phyloP scores from a whole-genome alignment of 2,113 vertebrate species.

The Cryptoleucopteryx plumbea region DNA sequence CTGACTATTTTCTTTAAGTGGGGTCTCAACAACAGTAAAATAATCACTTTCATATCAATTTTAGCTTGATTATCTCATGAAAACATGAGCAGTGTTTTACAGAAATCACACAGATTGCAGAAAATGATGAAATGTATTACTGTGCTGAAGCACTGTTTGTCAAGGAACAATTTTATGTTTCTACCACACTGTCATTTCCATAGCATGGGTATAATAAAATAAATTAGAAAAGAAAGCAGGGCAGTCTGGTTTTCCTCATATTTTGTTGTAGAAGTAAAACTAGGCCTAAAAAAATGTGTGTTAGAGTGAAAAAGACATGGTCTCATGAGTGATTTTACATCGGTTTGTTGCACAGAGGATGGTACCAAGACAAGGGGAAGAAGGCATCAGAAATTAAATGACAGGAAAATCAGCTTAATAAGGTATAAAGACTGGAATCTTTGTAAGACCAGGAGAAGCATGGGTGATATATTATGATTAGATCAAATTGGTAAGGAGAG shows the following conservation, averaged over 20 bases:
- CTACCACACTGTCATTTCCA: not conserved
- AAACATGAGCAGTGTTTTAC: not conserved
- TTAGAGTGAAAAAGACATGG: not conserved
- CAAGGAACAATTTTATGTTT: not conserved
- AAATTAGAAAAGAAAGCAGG: not conserved
- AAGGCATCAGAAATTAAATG: not conserved
- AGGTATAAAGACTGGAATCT: not conserved
- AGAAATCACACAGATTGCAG: not conserved
- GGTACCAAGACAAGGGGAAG: not conserved
- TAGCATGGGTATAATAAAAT: not conserved
- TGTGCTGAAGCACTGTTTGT: not conserved
- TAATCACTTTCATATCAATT: not conserved
- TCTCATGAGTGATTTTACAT: not conserved
- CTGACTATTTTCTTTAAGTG: not conserved
- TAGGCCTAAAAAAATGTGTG: not conserved
- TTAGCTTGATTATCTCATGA: not conserved
- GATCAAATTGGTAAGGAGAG: not conserved
- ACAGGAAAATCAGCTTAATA: not conserved
- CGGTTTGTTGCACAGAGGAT: not conserved
- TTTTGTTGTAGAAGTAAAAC: not conserved
- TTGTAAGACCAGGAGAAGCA: not conserved
- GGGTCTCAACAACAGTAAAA: not conserved
- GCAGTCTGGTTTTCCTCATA: not conserved
- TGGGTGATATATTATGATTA: not conserved
- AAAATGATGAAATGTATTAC: not conserved